These are phyloP conservation scores for Xestia ashworthii DNA, from an alignment of 2,888 invertebrate species.

Conservation along the genomic window DNA sequence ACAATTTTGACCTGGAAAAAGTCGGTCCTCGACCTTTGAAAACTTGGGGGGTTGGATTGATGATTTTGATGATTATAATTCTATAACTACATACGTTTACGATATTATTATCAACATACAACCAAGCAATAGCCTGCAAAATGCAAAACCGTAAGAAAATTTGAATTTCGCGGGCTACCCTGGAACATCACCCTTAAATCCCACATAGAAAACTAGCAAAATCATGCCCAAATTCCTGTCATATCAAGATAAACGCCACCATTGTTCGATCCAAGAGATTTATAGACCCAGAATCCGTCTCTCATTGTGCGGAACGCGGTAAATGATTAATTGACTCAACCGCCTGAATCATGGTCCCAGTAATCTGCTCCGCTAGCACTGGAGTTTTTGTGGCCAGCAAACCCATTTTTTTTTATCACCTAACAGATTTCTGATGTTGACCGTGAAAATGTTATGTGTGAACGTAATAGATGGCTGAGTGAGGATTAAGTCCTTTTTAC, in stretches of 20 bases:
- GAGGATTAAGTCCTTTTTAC: background rate
- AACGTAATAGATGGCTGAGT: conserved; percentile 19
- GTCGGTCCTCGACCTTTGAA: too few relatives aligned
- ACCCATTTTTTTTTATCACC: conserved; percentile 47
- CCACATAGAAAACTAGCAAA: conserved; percentile 20
- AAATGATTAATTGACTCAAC: conserved; percentile 62
- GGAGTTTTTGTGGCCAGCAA: conserved; percentile 49
- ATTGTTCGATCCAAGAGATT: conserved; percentile 60
- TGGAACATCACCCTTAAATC: too few relatives aligned
- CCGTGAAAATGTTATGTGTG: conserved; percentile 38
- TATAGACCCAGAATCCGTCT: conserved; percentile 46
- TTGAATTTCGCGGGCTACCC: too few relatives aligned
- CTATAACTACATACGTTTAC: too few relatives aligned
- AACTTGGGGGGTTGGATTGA: too few relatives aligned
- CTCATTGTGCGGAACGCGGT: conserved; percentile 43
- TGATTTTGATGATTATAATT: too few relatives aligned
- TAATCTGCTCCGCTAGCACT: conserved; percentile 34
- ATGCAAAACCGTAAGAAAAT: too few relatives aligned
- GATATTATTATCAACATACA: too few relatives aligned
- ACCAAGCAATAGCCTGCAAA: too few relatives aligned
- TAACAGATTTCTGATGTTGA: conserved; percentile 37
- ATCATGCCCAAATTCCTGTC: conserved; percentile 36
- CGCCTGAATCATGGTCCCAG: conserved; percentile 40
- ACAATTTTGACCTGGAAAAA: too few relatives aligned
- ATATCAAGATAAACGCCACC: conserved; percentile 50